phyloP scores from a whole-genome alignment of 2,888 invertebrate species.

The Hymenopus coronatus region DNA sequence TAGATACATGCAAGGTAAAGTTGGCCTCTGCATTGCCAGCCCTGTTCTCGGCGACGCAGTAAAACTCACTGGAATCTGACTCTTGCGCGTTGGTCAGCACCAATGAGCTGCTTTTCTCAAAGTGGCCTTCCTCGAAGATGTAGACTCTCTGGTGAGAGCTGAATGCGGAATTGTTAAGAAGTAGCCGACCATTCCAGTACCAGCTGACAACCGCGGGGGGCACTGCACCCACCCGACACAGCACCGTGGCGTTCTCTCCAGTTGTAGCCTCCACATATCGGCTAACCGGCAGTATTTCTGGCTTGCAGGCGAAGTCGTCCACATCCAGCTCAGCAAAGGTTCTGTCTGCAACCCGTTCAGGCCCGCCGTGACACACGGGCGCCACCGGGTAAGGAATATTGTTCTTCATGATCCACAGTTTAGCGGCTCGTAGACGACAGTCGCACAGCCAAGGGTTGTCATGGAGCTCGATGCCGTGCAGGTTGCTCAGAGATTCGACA shows the following conservation, averaged over 20 bases:
- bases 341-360: conserved; percentile 66
- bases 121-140: conserved; percentile 72
- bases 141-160: conserved; percentile 73
- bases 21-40: conserved; percentile 86
- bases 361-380: conserved; percentile 71
- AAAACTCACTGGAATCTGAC: conserved; percentile 78
- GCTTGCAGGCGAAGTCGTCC: conserved; percentile 84
- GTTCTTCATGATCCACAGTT: conserved; percentile 75
- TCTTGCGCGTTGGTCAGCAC: conserved; percentile 80
- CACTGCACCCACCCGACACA: conserved; percentile 76
- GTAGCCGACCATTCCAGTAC: conserved; percentile 80
- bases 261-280: conserved; percentile 74
- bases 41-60: conserved; percentile 86
- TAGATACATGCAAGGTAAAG: conserved; percentile 79
- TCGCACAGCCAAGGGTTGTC: conserved; percentile 90
- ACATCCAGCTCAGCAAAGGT: conserved; percentile 73
- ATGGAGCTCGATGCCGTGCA: conserved; percentile 79
- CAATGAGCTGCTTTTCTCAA: conserved; percentile 72
- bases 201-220: conserved; percentile 80
- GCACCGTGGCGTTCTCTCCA: conserved; percentile 82
- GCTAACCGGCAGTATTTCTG: conserved; percentile 64
- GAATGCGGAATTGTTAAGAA: conserved; percentile 75
- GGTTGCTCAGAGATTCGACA: conserved; percentile 67
- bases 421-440: conserved; percentile 75
- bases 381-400: conserved; percentile 75